Evolutionary conservation across 2,797 vertebrate species (phyloP), one percentile per base, ranked within the genome.

Genomic region (Sebastes diaconus): DNA sequence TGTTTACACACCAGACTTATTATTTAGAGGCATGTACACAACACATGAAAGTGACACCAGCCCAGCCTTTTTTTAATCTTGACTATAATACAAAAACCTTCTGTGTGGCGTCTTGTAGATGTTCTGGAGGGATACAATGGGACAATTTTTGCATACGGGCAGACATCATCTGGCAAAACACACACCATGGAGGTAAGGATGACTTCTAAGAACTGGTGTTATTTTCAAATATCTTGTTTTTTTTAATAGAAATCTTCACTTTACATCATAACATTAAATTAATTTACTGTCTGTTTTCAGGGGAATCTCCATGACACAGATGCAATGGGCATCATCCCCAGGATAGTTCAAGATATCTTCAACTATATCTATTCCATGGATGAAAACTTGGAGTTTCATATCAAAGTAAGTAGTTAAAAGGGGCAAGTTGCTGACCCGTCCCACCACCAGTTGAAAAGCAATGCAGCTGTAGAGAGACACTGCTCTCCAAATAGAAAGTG

Each of bases 281-380:
- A 0, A 20, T 66, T 71, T 55, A 1, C 59, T 67, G 32, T 87
- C 4, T 69, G 55, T 90, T 69, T 79, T 13, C 89, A 99, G 98
- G 98, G 98, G 81, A 97, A 96, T 80, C 97, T 99, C 90, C 98
- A 99, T 83, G 98, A 99, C 92, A 96, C 97, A 57, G 98, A 99
- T 81, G 88, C 94, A 73, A 99, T 99, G 98, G 98, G 98, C 64
- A 99, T 99, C 93, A 99, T 99, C 95, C 98, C 98, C 94, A 97
- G 98, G 94, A 99, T 99, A 96, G 98, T 99, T 63, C 98, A 99
- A 93, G 98, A 99, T 93, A 99, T 99, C 95, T 99, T 99, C 95
- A 99, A 99, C 95, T 99, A 99, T 94, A 99, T 99, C 95, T 99
- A 99, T 88, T 98, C 98, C 78, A 99, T 99, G 98, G 98, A 99